A percentile compares a stretch with the other conserved stretches of the same genome.
Evolutionary conservation across 2,888 invertebrate genomes (phyloP).

Genomic region (Epirrhoe tristata): DNA sequence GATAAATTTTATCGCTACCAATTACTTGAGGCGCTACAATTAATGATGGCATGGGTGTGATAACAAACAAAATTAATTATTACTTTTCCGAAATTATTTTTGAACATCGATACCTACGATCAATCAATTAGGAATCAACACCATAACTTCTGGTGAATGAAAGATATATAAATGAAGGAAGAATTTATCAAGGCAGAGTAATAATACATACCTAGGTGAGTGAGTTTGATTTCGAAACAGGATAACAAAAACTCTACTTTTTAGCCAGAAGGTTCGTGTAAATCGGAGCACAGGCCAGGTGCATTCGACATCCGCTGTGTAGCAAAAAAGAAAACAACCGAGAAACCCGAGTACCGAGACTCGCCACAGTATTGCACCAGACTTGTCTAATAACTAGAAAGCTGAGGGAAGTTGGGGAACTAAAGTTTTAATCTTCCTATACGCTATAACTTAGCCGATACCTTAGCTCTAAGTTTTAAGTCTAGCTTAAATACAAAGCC

Average conservation of each 20-base stretch:
- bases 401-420: conserved; percentile 38
- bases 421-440: conserved; percentile 43
- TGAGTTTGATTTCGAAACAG: conserved; percentile 25
- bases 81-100: neutral
- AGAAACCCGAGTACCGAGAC: conserved; percentile 55
- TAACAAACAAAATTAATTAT: neutral
- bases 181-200: conserved; percentile 2
- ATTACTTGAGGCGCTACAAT: conserved; percentile 7
- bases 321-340: conserved; percentile 63
- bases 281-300: conserved; percentile 70
- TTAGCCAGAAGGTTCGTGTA: conserved; percentile 49
- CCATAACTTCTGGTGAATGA: neutral
- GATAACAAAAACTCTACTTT: conserved; percentile 45
- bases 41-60: neutral
- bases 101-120: neutral
- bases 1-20: conserved; percentile 3
- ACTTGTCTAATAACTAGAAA: conserved; percentile 40
- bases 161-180: neutral
- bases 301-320: conserved; percentile 72
- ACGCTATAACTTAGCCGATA: conserved; percentile 39
- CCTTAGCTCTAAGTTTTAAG: conserved; percentile 33
- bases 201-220: conserved; percentile 9
- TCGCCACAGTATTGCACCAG: conserved; percentile 54
- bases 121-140: neutral
- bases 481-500: conserved; percentile 33